Conservation (phyloP, 1,140 invertebrate genomes). For the Sarcophaga bullata region DNA sequence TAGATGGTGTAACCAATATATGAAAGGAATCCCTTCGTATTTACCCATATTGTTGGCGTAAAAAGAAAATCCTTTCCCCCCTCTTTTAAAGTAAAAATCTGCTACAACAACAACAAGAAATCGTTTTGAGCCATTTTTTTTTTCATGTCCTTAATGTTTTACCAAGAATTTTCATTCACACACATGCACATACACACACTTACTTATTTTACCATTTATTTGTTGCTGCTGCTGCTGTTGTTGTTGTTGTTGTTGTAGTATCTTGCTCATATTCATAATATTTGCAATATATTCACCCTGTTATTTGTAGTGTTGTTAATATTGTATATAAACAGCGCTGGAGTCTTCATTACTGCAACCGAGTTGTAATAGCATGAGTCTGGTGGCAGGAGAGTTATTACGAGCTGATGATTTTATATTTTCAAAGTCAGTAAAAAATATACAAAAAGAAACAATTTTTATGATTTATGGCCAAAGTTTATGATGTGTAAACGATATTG, state of each 20-base stretch:
- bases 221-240: not conserved
- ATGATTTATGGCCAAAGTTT: conserved; percentile 17
- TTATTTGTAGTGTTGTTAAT: too few species aligned
- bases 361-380: too few species aligned
- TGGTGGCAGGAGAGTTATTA: too few species aligned
- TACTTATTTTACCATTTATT: conserved; percentile 12
- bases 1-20: too few species aligned
- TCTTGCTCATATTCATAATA: not conserved
- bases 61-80: too few species aligned
- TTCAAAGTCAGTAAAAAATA: not conserved
- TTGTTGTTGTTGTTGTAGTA: not conserved
- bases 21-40: too few species aligned
- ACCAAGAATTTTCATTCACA: too few species aligned
- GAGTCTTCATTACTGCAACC: too few species aligned
- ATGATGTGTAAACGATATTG: conserved; percentile 1
- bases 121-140: not conserved
- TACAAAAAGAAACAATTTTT: not conserved
- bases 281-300: not conserved
- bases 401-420: not conserved
- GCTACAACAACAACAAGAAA: not conserved
- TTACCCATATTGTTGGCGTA: too few species aligned
- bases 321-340: too few species aligned
- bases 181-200: not conserved
- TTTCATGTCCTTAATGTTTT: not conserved
- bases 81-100: not conserved